Base-by-base conservation (phyloP, 2,888 invertebrate species). In the Pristionchus mayeri region DNA sequence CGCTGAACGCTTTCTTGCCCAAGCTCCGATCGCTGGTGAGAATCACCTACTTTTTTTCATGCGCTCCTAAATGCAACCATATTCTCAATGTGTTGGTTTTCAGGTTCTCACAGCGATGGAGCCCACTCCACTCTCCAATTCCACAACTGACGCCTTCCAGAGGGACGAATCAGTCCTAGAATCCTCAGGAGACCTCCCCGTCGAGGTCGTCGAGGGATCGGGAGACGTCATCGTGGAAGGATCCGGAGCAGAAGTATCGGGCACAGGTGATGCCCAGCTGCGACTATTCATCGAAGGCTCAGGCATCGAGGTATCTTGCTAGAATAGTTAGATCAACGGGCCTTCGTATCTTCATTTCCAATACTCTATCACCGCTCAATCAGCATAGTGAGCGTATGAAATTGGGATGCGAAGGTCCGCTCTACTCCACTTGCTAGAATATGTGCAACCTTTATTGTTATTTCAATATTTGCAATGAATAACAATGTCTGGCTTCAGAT, bases 131-230 rank as follows among this genome's bases (percentile, higher is more conserved):
- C 71, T 71, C 7, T 11, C 21, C 71, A 71, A 71, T 16, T 40
- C 71, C 40, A 67, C 48, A 48, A 54, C 54, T 4, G 54, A 21
- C 18, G 9, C 24, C 0, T 2, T 7, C 40, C 71, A n/a, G 44
- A n/a, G 40, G 1, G 71, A 71, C 40, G 71, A 44, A 40, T n/a
- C n/a, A n/a, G 9, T 71, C 71, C 7, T 4, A 27, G 71, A 71
- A 71, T 37, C 71, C 40, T 71, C 71, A 13, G 71, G 71, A 71
- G 71, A 71, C 63, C 63, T 63, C 63, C 63, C 63, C 63, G 63
- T 34, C 18, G 34, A 63, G 63, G 63, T 63, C 60, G 30, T 60
- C 24, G 71, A 71, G 21, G 40, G 37, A 44, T 40, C 40, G n/a
- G 67, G 24, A 3, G 71, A 71, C 37, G 24, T 24, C 27, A 37